phyloP scores from a whole-genome alignment of 1,140 invertebrate species.

The Frieseomelitta varia region DNA sequence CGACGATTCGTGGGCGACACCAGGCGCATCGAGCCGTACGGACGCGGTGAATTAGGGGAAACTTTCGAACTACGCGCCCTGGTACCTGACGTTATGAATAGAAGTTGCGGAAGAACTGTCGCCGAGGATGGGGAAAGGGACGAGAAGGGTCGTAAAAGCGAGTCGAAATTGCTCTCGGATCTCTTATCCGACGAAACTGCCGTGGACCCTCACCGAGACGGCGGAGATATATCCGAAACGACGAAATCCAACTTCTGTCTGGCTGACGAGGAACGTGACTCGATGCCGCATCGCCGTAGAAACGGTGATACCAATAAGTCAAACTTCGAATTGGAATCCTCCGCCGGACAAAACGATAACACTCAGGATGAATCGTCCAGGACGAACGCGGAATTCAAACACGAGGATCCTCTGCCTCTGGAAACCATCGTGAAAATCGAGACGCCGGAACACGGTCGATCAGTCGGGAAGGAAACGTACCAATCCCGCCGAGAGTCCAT shows the following conservation, averaged over 20 bases:
- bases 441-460: not conserved
- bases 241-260: slow-evolving; percentile 19
- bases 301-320: not conserved
- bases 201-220: not conserved
- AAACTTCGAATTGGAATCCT: not conserved
- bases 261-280: not conserved
- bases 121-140: not conserved
- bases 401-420: not conserved
- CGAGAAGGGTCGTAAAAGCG: not conserved
- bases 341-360: not conserved
- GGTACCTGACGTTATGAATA: slow-evolving; percentile 15
- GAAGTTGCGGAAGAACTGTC: not conserved
- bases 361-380: not conserved
- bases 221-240: not conserved
- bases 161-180: slow-evolving; percentile 11
- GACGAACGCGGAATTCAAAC: not conserved
- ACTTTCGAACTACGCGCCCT: slow-evolving; percentile 21
- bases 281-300: not conserved
- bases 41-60: slow-evolving; percentile 1
- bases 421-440: slow-evolving; percentile 22
- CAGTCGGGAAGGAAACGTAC: not conserved
- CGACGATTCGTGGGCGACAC: slow-evolving; percentile 34
- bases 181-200: slow-evolving; percentile 8
- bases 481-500: no score
- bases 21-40: not conserved